These are phyloP conservation scores for Linepithema humile DNA, from an alignment of 1,140 invertebrate genomes.

Conservation along the genomic window DNA sequence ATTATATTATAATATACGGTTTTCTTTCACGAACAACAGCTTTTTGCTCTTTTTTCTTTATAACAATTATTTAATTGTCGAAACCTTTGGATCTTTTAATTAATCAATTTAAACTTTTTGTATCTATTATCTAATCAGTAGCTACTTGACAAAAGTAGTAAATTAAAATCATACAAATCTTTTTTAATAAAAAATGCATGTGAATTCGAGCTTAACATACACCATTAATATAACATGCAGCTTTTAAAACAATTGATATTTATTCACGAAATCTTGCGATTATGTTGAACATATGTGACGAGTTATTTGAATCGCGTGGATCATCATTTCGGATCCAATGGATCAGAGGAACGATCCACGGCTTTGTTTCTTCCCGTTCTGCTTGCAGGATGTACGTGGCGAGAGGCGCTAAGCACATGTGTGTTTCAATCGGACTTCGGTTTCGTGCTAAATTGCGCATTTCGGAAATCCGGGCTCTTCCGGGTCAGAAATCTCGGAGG, in stretches of 20 bases:
- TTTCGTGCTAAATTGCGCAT: slow-evolving; percentile 94
- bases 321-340: slow-evolving; percentile 12
- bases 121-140: background rate
- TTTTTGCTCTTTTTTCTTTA: no score
- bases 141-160: background rate
- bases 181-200: background rate
- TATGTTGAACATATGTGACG: no score
- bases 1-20: no score
- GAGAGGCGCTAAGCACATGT: slow-evolving; percentile 87
- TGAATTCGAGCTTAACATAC: background rate
- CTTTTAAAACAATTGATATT: background rate
- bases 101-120: background rate
- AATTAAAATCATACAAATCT: background rate
- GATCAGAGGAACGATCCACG: slow-evolving; percentile 61
- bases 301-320: background rate
- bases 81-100: no score
- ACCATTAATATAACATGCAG: slow-evolving; percentile 21
- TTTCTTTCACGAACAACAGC: no score
- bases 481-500: slow-evolving; percentile 94
- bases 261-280: background rate
- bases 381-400: slow-evolving; percentile 84
- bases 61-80: no score
- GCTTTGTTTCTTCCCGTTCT: slow-evolving; percentile 76
- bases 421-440: slow-evolving; percentile 94
- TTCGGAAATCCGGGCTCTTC: slow-evolving; percentile 95